Percentiles rank a stretch among this genome's conserved stretches.
These are phyloP conservation scores for Lasaia peninsularis DNA, from an alignment of 1,140 invertebrate species.

Conservation along the genomic window DNA sequence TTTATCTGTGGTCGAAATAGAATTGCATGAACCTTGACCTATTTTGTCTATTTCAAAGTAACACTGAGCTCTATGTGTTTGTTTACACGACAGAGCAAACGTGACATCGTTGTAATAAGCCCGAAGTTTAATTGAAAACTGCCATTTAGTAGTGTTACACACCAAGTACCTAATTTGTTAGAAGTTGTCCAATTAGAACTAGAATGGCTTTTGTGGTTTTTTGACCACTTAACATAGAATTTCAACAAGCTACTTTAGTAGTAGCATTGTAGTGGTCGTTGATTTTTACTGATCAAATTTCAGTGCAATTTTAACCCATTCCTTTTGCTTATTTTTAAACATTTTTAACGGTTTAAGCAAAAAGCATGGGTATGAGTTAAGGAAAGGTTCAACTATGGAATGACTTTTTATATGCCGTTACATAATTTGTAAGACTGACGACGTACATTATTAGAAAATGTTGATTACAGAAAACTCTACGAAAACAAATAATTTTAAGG, in stretches of 20 bases:
- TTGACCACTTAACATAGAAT: neutral
- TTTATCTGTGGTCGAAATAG: neutral
- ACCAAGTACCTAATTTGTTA: slow-evolving; percentile 7
- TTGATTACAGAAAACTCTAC: too few species aligned
- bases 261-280: neutral
- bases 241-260: neutral
- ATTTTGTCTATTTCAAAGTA: neutral
- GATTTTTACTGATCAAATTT: too few species aligned
- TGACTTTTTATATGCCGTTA: too few species aligned
- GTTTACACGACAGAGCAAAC: slow-evolving; percentile 3
- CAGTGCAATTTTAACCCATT: too few species aligned
- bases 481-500: too few species aligned
- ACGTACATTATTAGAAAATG: too few species aligned
- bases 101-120: slow-evolving; percentile 9
- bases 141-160: slow-evolving; percentile 6
- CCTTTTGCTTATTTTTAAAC: too few species aligned
- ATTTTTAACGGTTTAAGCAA: too few species aligned
- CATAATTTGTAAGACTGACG: too few species aligned
- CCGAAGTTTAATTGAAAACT: slow-evolving; percentile 10
- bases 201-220: slow-evolving; percentile 6
- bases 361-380: too few species aligned
- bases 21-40: neutral
- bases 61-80: slow-evolving; percentile 1
- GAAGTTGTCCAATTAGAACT: slow-evolving; percentile 10
- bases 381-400: too few species aligned